Conservation (phyloP, 2,888 invertebrate species). For the Allophyes oxyacanthae region DNA sequence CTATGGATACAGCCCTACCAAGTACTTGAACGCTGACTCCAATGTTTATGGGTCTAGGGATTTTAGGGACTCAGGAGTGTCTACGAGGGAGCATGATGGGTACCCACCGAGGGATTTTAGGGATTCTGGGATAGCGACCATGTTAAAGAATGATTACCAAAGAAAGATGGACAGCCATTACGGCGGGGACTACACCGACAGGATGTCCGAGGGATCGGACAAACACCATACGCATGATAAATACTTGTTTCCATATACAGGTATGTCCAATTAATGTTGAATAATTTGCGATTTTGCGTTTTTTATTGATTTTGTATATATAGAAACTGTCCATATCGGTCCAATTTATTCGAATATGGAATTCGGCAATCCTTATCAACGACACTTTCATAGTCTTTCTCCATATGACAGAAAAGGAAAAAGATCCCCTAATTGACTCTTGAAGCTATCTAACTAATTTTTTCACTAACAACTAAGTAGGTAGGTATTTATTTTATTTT, state of each 20-base stretch:
- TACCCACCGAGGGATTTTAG: constrained; percentile 83
- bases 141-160: constrained; percentile 88
- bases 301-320: constrained; percentile 20
- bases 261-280: constrained; percentile 70
- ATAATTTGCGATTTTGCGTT: constrained; percentile 2
- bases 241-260: constrained; percentile 95
- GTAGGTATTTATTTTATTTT: too few species aligned
- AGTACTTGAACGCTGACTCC: constrained; percentile 77
- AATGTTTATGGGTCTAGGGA: constrained; percentile 82
- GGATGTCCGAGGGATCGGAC: constrained; percentile 92
- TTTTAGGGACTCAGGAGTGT: constrained; percentile 77
- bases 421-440: too few species aligned
- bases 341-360: too few species aligned
- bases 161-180: constrained; percentile 85
- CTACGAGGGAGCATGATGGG: constrained; percentile 81
- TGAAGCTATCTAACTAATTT: too few species aligned
- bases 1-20: constrained; percentile 86
- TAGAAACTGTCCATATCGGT: too few species aligned
- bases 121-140: constrained; percentile 85
- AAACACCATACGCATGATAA: constrained; percentile 93
- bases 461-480: too few species aligned
- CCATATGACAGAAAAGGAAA: too few species aligned
- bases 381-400: too few species aligned
- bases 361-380: too few species aligned
- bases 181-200: constrained; percentile 89